Base-by-base conservation (phyloP, 2,797 vertebrate genomes). In the Coccyzus lansbergi region DNA sequence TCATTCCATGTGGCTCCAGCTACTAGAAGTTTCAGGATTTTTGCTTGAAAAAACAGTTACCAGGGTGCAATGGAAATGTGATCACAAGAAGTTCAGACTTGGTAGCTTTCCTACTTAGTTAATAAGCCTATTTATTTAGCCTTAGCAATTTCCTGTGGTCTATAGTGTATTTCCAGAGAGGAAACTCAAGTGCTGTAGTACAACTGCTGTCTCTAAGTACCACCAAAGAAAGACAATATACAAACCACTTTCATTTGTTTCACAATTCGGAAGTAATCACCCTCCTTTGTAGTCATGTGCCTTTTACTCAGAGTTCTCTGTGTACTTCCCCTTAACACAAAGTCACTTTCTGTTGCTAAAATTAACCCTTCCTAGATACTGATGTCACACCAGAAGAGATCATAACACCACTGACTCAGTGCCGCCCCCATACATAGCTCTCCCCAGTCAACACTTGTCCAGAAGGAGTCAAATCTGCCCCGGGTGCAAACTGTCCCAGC, bases 61-160 rank as follows among this genome's bases (percentile, higher is more conserved):
- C 46, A 91, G 55, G 82, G 81, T 22, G 24, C 83, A 82, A 78
- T 65, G 72, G 64, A 84, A 88, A 86, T 63, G 46, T 63, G 92
- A 86, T 84, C 82, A 83, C 76, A 88, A 70, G 67, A 64, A 88
- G 40, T 67, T 67, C 5, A 0, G 65, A 88, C 82, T 87, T 72
- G 51, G 72, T 86, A 96, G 90, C 70, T 91, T 90, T 91, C 88
- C 80, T 96, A 91, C 87, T 87, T 94, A 93, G 83, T 93, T 92
- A 90, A 91, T 80, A 88, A 82, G 69, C 38, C 34, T 8, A 3
- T 90, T 96, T 94, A 92, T 96, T 96, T 92, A 87, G 87, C 75
- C 69, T 20, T 70, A 51, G 88, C 31, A 52, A 82, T 94, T 93
- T 96, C 93, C 94, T 96, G 94, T 91, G 83, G 70, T 92, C 86